These are phyloP conservation scores for Troides helena DNA, from an alignment of 2,888 invertebrate species.

Conservation along the genomic window DNA sequence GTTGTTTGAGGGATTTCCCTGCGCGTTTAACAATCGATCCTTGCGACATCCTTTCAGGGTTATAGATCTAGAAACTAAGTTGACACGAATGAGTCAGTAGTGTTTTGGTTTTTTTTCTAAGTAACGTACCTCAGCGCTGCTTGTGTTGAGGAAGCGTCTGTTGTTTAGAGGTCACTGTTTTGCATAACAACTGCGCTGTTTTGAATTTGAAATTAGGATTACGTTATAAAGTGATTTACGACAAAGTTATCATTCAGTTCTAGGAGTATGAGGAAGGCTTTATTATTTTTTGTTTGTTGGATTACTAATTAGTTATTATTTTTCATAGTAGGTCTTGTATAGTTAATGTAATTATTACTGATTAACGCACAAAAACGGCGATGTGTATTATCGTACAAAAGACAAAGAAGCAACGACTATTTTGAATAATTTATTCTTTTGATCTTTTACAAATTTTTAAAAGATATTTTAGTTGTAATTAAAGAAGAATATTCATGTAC, in stretches of 20 bases:
- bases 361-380: no score
- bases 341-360: no score
- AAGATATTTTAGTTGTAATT: no score
- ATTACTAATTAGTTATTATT: no score
- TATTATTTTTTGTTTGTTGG: not conserved
- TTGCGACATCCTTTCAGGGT: constrained; percentile 26
- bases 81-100: constrained; percentile 18
- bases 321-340: no score
- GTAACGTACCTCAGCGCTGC: not conserved
- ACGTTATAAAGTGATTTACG: not conserved
- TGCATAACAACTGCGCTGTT: not conserved
- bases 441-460: no score
- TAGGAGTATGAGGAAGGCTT: not conserved
- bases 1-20: constrained; percentile 4
- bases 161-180: constrained; percentile 5
- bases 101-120: constrained; percentile 13
- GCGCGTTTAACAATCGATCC: not conserved
- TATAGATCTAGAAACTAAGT: constrained; percentile 8
- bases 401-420: no score
- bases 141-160: constrained; percentile 1
- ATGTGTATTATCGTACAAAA: no score
- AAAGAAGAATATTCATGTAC: no score
- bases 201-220: not conserved
- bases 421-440: no score
- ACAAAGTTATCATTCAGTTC: not conserved